A percentile compares a stretch with the other conserved stretches of the same genome.
These are phyloP conservation scores for Nilaparvata lugens DNA, from an alignment of 1,140 invertebrate species.

Conservation along the genomic window DNA sequence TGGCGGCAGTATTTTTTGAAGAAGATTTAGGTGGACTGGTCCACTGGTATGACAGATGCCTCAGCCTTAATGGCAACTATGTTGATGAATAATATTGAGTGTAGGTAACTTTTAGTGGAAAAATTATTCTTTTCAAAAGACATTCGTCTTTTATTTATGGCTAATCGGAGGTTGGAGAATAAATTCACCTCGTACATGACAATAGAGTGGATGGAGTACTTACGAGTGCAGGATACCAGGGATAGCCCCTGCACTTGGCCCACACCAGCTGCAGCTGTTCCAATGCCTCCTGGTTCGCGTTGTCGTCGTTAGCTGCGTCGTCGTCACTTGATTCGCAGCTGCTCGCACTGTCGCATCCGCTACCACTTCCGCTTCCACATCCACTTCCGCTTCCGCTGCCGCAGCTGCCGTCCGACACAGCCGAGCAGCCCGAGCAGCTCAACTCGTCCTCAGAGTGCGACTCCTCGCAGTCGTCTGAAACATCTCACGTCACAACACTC, in stretches of 20 bases:
- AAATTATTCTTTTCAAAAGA: no score
- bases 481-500: conserved; percentile 29
- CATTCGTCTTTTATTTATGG: no score
- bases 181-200: no score
- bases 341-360: conserved; percentile 14
- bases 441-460: conserved; percentile 33
- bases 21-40: no score
- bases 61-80: no score
- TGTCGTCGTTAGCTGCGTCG: background rate
- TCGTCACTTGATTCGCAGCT: conserved; percentile 1
- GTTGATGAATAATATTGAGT: no score
- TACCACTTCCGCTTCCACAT: conserved; percentile 2
- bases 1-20: no score
- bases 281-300: conserved; percentile 19
- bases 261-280: conserved; percentile 75
- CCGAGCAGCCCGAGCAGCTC: conserved; percentile 25
- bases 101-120: no score
- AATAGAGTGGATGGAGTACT: conserved; percentile 22
- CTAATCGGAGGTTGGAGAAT: no score
- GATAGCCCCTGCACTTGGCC: conserved; percentile 94
- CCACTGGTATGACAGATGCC: no score
- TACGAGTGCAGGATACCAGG: conserved; percentile 89
- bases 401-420: conserved; percentile 18
- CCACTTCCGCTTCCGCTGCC: conserved; percentile 18
- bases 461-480: conserved; percentile 28